Percentiles rank a stretch among this genome's conserved stretches.
Conservation (phyloP, 35 echinoderm and acorn worm species). For the Heliocidaris tuberculata region DNA sequence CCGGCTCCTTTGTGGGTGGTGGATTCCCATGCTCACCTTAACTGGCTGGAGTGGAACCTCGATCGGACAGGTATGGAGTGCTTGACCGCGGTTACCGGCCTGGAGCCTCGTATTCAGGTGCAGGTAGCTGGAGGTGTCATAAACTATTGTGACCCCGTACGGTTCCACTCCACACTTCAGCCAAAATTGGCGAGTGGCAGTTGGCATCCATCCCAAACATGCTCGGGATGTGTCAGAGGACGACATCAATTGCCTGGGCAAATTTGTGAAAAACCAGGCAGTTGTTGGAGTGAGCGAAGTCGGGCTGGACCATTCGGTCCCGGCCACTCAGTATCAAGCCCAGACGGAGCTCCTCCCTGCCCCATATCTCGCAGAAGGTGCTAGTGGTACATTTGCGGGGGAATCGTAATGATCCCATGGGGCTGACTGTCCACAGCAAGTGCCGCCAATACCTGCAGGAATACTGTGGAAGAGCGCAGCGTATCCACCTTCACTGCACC, state of each 20-base stretch:
- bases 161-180: not conserved
- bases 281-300: constrained; percentile 47
- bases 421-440: no score
- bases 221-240: not conserved
- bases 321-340: not conserved
- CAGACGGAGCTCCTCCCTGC: constrained; percentile 31
- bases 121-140: not conserved
- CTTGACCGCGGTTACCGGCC: not conserved
- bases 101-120: not conserved
- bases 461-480: not conserved
- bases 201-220: constrained; percentile 26
- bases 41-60: not conserved
- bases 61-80: not conserved
- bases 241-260: not conserved
- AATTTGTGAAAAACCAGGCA: not conserved
- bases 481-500: constrained; percentile 53
- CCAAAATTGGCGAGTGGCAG: constrained; percentile 10
- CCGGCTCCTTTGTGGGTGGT: no score
- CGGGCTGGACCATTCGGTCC: constrained; percentile 41
- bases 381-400: not conserved
- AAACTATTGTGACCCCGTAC: constrained; percentile 18
- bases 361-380: not conserved
- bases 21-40: not conserved
- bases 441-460: not conserved
- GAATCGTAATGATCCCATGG: not conserved